Evolutionary conservation across 30 jellyfish, hydroid and myxozoan species (phyloP).

Genomic region (Catostylus mosaicus): DNA sequence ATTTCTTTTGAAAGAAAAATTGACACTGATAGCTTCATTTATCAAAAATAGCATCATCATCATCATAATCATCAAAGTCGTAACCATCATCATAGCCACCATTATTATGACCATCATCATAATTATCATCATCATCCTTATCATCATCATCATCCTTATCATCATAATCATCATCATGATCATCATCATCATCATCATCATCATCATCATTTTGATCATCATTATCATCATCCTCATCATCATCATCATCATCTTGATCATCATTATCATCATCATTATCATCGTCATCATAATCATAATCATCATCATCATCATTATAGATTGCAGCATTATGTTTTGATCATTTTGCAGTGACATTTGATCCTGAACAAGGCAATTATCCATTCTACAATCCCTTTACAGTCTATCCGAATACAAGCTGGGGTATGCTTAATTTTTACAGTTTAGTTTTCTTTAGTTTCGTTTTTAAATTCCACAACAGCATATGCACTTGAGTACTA

Average conservation of each 20-base stretch:
- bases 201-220: background rate
- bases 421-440: no score
- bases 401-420: conserved; percentile 8
- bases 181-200: background rate
- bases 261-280: background rate
- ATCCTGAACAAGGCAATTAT: background rate
- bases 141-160: background rate
- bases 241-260: background rate
- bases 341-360: conserved; percentile 2
- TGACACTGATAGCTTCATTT: background rate
- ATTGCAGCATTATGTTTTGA: background rate
- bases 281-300: background rate
- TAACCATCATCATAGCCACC: no score
- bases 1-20: no score
- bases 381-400: background rate
- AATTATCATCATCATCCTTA: background rate
- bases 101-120: background rate
- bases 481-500: no score
- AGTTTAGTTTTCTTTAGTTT: no score
- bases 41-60: background rate
- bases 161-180: background rate
- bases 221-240: background rate
- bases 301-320: background rate
- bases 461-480: no score
- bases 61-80: background rate